Evolutionary conservation across 2,113 vertebrate genomes (phyloP).

Genomic region (Melanerpes formicivorus): DNA sequence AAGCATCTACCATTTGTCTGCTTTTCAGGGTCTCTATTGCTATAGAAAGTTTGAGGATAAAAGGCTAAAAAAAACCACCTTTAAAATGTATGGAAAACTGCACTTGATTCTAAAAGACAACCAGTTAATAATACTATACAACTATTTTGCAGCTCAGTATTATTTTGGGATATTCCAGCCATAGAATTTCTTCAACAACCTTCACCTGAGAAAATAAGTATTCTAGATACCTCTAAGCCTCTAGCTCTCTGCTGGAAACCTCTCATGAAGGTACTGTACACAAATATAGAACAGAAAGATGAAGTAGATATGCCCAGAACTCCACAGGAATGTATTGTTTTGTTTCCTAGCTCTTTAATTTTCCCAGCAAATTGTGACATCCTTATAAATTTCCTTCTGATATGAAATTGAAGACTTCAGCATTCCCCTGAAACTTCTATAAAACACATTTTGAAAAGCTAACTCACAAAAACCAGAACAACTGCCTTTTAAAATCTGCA

Average conservation of each 20-base stretch:
- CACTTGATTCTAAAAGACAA: neutral
- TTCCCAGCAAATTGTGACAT: neutral
- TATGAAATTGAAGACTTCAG: neutral
- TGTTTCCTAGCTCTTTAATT: neutral
- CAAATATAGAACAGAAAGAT: neutral
- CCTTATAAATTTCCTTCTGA: neutral
- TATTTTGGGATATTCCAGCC: constrained; percentile 89
- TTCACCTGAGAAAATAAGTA: constrained; percentile 62
- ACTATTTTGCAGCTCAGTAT: constrained; percentile 76
- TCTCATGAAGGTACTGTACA: constrained; percentile 78
- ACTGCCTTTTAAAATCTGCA: neutral
- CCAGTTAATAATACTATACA: neutral
- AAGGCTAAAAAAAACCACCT: neutral
- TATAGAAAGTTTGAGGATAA: neutral
- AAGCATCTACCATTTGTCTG: neutral
- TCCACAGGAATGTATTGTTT: neutral
- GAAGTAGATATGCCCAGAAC: neutral
- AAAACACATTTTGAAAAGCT: neutral
- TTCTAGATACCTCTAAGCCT: constrained; percentile 81
- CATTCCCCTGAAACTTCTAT: neutral
- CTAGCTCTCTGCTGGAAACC: constrained; percentile 89
- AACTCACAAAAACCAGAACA: neutral
- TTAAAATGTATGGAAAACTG: neutral
- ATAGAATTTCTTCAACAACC: constrained; percentile 22
- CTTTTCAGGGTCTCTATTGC: neutral